Percentiles rank a stretch among this genome's conserved stretches.
Conservation (phyloP, 2,888 invertebrate genomes). For the Empis livida region DNA sequence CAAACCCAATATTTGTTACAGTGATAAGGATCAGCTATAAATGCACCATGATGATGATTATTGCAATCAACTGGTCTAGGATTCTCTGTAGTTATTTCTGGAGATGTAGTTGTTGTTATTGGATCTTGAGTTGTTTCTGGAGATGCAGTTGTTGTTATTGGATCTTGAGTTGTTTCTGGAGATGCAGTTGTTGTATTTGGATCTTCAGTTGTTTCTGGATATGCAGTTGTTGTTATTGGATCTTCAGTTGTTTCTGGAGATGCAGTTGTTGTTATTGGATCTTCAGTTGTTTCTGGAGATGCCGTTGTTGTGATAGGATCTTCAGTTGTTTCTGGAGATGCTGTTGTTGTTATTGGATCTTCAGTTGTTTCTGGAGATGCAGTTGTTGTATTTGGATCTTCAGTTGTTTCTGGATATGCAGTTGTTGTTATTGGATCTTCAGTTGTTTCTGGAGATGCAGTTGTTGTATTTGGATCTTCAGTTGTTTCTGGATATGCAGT, state of each 20-base stretch:
- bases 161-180: background rate
- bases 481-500: background rate
- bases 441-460: background rate
- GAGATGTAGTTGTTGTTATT: background rate
- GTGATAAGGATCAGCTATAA: conserved; percentile 7
- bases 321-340: background rate
- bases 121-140: background rate
- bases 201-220: background rate
- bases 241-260: background rate
- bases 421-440: background rate
- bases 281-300: background rate
- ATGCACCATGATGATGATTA: conserved; percentile 6
- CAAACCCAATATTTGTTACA: conserved; percentile 11
- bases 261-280: background rate
- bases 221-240: background rate
- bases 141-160: background rate
- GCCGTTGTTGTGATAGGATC: background rate
- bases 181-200: too few species aligned
- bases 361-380: background rate
- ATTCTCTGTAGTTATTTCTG: background rate
- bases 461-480: conserved; percentile 6
- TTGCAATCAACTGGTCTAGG: conserved; percentile 1
- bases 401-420: background rate
- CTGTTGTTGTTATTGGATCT: background rate
- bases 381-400: background rate